Evolutionary conservation across 2,888 invertebrate genomes (phyloP).

Genomic region (Rhingia campestris): DNA sequence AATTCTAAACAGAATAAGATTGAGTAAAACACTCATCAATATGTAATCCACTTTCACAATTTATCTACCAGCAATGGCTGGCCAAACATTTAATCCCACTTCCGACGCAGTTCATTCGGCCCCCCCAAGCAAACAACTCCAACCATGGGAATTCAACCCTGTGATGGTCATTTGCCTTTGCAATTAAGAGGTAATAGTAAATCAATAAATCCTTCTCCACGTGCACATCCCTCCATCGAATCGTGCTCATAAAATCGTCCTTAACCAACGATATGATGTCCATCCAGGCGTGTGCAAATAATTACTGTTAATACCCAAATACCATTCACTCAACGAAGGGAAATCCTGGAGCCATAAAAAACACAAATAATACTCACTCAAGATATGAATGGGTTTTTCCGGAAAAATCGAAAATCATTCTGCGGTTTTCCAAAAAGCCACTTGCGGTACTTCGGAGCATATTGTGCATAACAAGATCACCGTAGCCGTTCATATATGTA

Average conservation of each 20-base stretch:
- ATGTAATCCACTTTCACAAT: neutral
- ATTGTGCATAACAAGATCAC: conserved; percentile 51
- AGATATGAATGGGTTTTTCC: conserved; percentile 80
- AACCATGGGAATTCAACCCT: conserved; percentile 35
- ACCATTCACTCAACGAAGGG: neutral
- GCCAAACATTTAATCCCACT: conserved; percentile 62
- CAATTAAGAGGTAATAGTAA: conserved; percentile 69
- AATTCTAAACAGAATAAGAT: no score
- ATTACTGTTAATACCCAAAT: conserved; percentile 45
- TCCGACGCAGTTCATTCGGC: conserved; percentile 61
- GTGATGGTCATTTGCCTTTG: conserved; percentile 57
- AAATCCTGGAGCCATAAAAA: neutral
- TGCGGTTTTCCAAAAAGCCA: conserved; percentile 80
- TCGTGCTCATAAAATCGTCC: neutral
- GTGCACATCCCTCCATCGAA: conserved; percentile 9
- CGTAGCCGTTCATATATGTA: conserved; percentile 65
- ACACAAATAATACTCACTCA: conserved; percentile 79
- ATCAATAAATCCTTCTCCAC: conserved; percentile 52
- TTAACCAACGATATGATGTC: conserved; percentile 1
- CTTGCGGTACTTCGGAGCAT: conserved; percentile 76
- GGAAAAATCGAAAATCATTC: conserved; percentile 82
- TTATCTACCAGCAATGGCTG: conserved; percentile 28
- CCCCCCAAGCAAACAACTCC: neutral
- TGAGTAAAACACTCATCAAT: no score
- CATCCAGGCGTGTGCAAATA: conserved; percentile 19